Evolutionary conservation across 2,113 vertebrate species (phyloP), one percentile per base, ranked within the genome.

Genomic region (Nematolebias whitei): DNA sequence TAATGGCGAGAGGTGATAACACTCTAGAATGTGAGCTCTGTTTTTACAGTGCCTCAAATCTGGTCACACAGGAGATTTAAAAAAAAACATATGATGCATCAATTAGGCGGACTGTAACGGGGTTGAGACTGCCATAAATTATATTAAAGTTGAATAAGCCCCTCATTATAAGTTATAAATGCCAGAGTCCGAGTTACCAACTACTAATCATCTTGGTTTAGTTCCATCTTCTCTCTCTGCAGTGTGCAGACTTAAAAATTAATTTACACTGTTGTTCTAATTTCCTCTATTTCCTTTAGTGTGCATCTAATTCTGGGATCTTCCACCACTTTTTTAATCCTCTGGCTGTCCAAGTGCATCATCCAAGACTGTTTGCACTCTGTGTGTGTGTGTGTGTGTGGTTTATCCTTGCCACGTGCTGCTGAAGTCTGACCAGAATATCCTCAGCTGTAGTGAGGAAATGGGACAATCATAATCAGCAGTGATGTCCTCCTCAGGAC

Each of bases 131-230:
- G 41, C 51, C 57, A 19, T 56, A 47, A 78, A 70, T 72, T 11
- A 71, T 63, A 40, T 48, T 57, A 64, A 38, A 48, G 51, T 55
- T 76, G 56, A 75, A 74, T 74, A 26, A 74, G 69, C 55, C 22
- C 64, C 62, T 74, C 52, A 75, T 85, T 77, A 55, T 53, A 75
- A 63, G 61, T 68, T 80, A 57, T 79, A 84, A 85, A 85, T 76
- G 72, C 65, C 67, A 74, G 53, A 8, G 38, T 24, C 44, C 22
- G 68, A 58, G n/a, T 79, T 72, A 62, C 10, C 0, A 38, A n/a
- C 45, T 16, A 78, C 76, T 64, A 70, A 68, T 85, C 76, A 80
- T 74, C 61, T 56, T 12, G 63, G 52, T 20, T 61, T 41, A 15
- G 40, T 23, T 32, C 47, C 22, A 56, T 43, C 70, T 51, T 44